These are phyloP conservation scores for Dreissena polymorpha DNA, from an alignment of 1,140 invertebrate genomes.

Conservation along the genomic window DNA sequence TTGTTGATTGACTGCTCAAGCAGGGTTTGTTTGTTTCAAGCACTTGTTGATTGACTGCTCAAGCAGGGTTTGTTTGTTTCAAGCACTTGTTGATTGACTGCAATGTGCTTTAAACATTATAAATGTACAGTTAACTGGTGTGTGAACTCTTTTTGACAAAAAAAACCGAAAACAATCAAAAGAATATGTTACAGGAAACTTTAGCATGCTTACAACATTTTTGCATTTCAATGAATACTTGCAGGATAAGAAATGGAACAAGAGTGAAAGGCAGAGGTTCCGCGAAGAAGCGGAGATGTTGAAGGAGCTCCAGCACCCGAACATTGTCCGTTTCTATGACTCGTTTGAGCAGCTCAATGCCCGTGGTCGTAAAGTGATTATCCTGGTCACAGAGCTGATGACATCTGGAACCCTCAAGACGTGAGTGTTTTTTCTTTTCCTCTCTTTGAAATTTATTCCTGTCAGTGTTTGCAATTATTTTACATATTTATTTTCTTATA, in stretches of 20 bases:
- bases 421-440: slow-evolving; percentile 82
- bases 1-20: no score
- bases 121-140: no score
- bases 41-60: no score
- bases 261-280: slow-evolving; percentile 94
- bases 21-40: no score
- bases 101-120: no score
- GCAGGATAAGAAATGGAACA: slow-evolving; percentile 83
- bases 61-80: no score
- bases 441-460: background rate
- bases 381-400: slow-evolving; percentile 99
- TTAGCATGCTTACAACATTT: no score
- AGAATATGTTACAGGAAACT: no score
- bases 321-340: slow-evolving; percentile 99
- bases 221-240: slow-evolving; percentile 22
- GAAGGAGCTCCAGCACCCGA: slow-evolving; percentile 99
- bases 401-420: slow-evolving; percentile 99
- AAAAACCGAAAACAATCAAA: no score
- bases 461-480: background rate
- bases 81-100: no score
- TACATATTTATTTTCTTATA: no score
- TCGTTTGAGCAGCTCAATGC: slow-evolving; percentile 96
- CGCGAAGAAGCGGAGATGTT: slow-evolving; percentile 99
- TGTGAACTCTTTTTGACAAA: no score
- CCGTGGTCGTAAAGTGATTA: slow-evolving; percentile 95